phyloP scores from a whole-genome alignment of 2,888 invertebrate species.

The Petrolisthes manimaculis region DNA sequence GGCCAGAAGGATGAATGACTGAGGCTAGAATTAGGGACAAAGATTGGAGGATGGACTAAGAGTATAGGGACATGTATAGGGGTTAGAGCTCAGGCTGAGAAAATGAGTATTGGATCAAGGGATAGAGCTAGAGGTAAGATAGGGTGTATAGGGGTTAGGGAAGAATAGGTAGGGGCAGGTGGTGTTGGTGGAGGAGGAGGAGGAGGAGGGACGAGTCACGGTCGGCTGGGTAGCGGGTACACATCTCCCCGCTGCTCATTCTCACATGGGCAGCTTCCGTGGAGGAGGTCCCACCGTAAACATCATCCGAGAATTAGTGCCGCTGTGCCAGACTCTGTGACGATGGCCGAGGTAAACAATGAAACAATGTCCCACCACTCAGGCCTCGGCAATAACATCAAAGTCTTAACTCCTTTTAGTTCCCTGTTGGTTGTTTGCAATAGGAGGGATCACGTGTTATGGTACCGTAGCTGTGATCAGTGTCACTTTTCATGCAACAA shows the following conservation, averaged over 20 bases:
- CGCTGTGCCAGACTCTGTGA: background rate
- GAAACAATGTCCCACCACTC: background rate
- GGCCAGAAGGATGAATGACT: background rate
- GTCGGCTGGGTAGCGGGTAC: background rate
- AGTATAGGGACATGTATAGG: background rate
- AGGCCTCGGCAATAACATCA: too few species aligned
- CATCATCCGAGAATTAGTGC: slow-evolving; percentile 22
- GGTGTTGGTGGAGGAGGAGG: background rate
- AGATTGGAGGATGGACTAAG: background rate
- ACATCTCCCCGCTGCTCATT: slow-evolving; percentile 29
- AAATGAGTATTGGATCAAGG: background rate
- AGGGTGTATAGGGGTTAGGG: background rate
- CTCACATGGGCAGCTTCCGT: slow-evolving; percentile 36
- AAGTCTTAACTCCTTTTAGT: too few species aligned
- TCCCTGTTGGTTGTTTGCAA: too few species aligned
- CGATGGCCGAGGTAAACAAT: background rate
- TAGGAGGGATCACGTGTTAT: too few species aligned
- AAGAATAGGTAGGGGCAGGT: background rate
- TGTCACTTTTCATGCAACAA: too few species aligned
- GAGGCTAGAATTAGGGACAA: background rate
- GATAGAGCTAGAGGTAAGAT: background rate
- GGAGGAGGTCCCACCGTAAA: slow-evolving; percentile 3
- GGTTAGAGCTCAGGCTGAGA: background rate
- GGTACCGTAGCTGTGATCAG: too few species aligned
- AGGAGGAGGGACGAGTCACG: background rate